Evolutionary conservation across 2,888 invertebrate species (phyloP).

Genomic region (Mesopsocus fuscifrons): DNA sequence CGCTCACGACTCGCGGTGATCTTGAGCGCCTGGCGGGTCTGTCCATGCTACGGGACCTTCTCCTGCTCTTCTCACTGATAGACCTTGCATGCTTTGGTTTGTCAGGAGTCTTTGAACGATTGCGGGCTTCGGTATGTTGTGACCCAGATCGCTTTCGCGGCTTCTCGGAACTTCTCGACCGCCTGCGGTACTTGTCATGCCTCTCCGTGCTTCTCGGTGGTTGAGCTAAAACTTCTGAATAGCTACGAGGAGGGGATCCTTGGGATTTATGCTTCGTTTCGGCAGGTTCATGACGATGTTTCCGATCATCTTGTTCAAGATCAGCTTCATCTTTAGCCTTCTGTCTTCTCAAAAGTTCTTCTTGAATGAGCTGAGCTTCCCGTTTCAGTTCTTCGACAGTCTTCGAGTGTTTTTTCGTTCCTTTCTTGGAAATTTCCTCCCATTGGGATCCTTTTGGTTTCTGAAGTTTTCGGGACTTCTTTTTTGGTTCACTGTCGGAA

Average conservation of each 20-base stretch:
- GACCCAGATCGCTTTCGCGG: too few relatives aligned
- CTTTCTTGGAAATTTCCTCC: conserved; percentile 1
- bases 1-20: too few relatives aligned
- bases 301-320: background rate
- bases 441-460: background rate
- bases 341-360: conserved; percentile 3
- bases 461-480: background rate
- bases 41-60: background rate
- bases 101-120: too few relatives aligned
- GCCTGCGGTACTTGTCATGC: too few relatives aligned
- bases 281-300: background rate
- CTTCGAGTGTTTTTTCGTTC: background rate
- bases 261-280: too few relatives aligned
- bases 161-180: too few relatives aligned
- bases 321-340: background rate
- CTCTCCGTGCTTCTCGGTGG: too few relatives aligned
- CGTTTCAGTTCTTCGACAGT: conserved; percentile 5
- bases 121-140: too few relatives aligned
- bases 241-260: too few relatives aligned
- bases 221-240: too few relatives aligned
- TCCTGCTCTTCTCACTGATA: background rate
- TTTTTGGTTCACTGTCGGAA: conserved; percentile 1
- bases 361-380: conserved; percentile 5
- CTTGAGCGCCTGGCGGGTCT: background rate
- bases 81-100: too few relatives aligned